Base-by-base conservation (phyloP, 2,113 vertebrate genomes). In the Crocuta crocuta region DNA sequence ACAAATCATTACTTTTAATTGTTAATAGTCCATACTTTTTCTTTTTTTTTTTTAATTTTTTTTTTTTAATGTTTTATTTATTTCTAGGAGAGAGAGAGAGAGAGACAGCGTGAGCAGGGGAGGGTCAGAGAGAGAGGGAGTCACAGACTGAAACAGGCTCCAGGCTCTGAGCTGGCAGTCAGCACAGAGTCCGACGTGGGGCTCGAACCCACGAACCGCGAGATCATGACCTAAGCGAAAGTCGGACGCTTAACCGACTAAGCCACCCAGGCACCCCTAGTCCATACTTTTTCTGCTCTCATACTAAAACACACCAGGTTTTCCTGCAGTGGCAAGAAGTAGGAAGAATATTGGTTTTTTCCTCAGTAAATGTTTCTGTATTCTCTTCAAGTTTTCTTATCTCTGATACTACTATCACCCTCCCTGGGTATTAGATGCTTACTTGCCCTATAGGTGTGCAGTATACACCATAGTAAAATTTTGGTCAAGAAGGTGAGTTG, bases 261-360 rank as follows among this genome's bases (percentile, higher is more conserved):
- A 39, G 39, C 39, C 39, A 39, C 39, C 39, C 39, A 39, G 39
- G 39, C 39, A 4, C 39, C 39, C 39, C 39, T 68, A 79, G n/a
- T 68, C 73, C 15, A 70, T 79, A 58, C 50, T 11, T 79, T 86
- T 70, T 70, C 48, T 79, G 21, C 70, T 80, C 39, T 70, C 15
- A 80, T 87, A 94, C 50, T 80, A 70, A 94, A 94, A 70, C 23
- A 87, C 19, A 79, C 23, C 45, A 58, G 26, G 87, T 80, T 87
- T 70, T 80, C 48, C 50, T 58, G 35, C 48, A 80, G 48, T 80
- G 10, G 39, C 35, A 79, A 3, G 31, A 88, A 35, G 15, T 24
- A 4, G 50, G 48, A 21, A 79, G 23, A 74, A 65, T 65, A 85
- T 17, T 83, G 79, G 7, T 23, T 79, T 58, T 93, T 87, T 70